phyloP scores from a whole-genome alignment of 2,113 vertebrate genomes.

The Anoplopoma fimbria region DNA sequence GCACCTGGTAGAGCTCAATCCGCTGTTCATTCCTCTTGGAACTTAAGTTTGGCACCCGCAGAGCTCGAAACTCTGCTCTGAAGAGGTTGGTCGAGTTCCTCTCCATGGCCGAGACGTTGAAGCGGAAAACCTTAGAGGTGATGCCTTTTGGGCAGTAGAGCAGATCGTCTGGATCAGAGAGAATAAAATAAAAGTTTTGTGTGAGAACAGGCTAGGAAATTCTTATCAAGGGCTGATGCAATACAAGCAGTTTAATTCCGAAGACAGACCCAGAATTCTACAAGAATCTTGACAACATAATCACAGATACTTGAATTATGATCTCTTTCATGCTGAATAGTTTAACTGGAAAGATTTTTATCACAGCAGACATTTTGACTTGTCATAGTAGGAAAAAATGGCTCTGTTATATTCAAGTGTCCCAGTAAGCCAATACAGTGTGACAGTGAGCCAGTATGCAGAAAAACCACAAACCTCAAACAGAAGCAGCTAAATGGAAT shows the following conservation, averaged over 20 bases:
- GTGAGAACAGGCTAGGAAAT: background rate
- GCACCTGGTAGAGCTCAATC: slow-evolving; percentile 95
- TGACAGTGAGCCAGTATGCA: background rate
- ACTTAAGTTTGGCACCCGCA: slow-evolving; percentile 88
- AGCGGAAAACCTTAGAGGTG: slow-evolving; percentile 93
- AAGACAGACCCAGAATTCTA: slow-evolving; percentile 1
- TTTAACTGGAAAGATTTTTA: background rate
- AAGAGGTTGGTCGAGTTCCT: slow-evolving; percentile 94
- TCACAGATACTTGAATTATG: background rate
- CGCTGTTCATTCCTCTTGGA: slow-evolving; percentile 92
- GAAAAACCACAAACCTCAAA: background rate
- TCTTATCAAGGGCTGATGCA: slow-evolving; percentile 21
- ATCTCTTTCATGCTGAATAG: background rate
- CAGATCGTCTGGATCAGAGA: slow-evolving; percentile 87
- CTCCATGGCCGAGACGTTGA: slow-evolving; percentile 92
- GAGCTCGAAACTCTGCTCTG: slow-evolving; percentile 92
- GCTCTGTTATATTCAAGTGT: background rate
- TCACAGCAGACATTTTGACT: background rate
- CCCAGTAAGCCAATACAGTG: background rate
- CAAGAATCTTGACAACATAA: slow-evolving; percentile 1
- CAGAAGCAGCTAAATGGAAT: background rate
- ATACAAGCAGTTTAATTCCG: background rate
- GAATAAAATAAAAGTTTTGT: slow-evolving; percentile 34
- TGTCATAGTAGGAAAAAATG: background rate
- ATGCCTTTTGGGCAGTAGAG: slow-evolving; percentile 90